Evolutionary conservation across 2,888 invertebrate species (phyloP).

Genomic region (Callyntrura guangdongensis): DNA sequence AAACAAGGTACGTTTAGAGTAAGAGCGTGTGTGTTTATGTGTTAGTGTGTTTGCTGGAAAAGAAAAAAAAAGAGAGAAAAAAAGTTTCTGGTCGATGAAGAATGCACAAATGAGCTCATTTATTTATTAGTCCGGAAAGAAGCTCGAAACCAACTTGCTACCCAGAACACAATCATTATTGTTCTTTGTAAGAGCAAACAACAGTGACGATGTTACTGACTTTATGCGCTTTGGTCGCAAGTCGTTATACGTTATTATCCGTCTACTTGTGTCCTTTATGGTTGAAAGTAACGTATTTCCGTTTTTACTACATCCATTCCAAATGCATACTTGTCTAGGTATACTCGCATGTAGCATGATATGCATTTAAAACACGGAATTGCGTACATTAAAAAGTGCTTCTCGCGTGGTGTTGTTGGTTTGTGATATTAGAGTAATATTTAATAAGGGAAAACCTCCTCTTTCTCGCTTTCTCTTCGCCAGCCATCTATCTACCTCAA

Average conservation of each 20-base stretch:
- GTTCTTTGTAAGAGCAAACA: not conserved
- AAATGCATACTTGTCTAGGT: not conserved
- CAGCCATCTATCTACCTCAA: conserved; percentile 56
- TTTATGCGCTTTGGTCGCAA: not conserved
- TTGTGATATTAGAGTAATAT: conserved; percentile 54
- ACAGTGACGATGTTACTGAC: conserved; percentile 27
- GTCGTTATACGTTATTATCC: too few relatives aligned
- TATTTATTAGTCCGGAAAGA: conserved; percentile 79
- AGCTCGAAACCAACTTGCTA: conserved; percentile 64
- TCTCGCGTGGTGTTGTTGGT: conserved; percentile 33
- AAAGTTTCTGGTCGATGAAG: conserved; percentile 71
- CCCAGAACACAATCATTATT: conserved; percentile 56
- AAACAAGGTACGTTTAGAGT: conserved; percentile 42
- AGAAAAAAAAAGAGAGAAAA: conserved; percentile 29
- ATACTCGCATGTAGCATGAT: not conserved
- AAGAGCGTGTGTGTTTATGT: conserved; percentile 8
- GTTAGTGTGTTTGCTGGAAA: conserved; percentile 35
- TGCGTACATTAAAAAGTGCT: conserved; percentile 34
- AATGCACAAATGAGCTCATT: conserved; percentile 81
- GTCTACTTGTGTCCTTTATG: too few relatives aligned
- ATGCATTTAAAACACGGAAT: conserved; percentile 17
- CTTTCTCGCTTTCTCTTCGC: not conserved
- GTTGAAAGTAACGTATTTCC: not conserved
- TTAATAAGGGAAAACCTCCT: conserved; percentile 64
- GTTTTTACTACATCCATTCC: not conserved